These are phyloP conservation scores for Mungos mungo DNA, from an alignment of 2,113 vertebrate genomes.

Conservation along the genomic window DNA sequence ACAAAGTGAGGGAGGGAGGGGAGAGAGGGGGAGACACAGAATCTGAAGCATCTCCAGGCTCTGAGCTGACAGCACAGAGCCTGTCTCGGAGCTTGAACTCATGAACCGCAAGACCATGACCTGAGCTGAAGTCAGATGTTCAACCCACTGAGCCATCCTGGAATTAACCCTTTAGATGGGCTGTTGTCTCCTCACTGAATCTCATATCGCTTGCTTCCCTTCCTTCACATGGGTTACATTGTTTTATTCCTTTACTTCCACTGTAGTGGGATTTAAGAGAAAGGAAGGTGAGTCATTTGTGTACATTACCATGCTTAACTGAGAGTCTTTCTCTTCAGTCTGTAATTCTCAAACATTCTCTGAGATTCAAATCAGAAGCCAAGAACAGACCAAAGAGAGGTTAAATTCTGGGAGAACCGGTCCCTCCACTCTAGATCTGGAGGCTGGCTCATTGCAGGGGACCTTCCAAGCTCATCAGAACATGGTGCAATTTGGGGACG, in stretches of 20 bases:
- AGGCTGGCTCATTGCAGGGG: neutral
- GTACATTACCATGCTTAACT: neutral
- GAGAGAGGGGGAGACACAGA: too few species aligned
- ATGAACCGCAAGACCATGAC: too few species aligned
- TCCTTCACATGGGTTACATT: neutral
- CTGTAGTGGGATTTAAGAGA: neutral
- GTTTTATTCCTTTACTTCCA: neutral
- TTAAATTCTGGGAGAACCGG: neutral
- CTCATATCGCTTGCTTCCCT: neutral
- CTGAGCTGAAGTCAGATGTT: too few species aligned
- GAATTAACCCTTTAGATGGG: neutral
- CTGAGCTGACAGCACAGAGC: too few species aligned
- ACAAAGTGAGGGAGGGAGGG: too few species aligned
- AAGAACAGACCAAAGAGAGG: neutral
- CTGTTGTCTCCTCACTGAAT: neutral
- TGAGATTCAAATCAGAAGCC: neutral
- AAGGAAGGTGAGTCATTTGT: neutral
- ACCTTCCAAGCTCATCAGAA: neutral
- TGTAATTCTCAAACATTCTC: neutral
- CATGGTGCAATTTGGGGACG: too few species aligned
- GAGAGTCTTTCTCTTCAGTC: neutral
- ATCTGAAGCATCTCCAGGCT: too few species aligned
- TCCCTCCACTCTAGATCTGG: neutral
- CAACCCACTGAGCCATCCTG: too few species aligned
- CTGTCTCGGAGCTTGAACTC: too few species aligned